These are phyloP conservation scores for Phasia obesa DNA, from an alignment of 2,888 invertebrate genomes.

Conservation along the genomic window DNA sequence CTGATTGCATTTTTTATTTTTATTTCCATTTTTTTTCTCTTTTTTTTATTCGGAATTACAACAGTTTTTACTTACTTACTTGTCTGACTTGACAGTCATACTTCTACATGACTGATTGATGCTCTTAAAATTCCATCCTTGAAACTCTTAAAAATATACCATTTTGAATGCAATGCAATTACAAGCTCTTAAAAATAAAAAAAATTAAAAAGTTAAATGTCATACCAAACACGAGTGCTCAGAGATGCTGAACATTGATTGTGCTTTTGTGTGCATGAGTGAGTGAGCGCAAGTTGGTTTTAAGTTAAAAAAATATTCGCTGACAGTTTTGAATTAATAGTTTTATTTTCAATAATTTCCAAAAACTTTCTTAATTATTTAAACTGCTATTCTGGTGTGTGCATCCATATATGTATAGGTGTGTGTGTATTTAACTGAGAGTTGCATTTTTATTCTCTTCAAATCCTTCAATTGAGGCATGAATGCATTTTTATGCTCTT, in stretches of 20 bases:
- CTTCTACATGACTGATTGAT: conserved; percentile 32
- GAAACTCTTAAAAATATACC: conserved; percentile 43
- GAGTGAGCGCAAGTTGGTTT: neutral
- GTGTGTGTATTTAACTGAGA: neutral
- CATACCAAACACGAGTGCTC: neutral
- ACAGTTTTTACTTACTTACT: neutral
- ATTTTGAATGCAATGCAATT: conserved; percentile 38
- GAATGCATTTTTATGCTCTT: conserved; percentile 46
- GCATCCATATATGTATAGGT: neutral
- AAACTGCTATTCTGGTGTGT: neutral
- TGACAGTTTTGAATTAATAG: neutral
- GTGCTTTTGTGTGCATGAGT: conserved; percentile 1
- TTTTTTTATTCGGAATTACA: neutral
- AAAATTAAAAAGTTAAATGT: conserved; percentile 12
- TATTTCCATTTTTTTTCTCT: neutral
- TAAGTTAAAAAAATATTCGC: neutral
- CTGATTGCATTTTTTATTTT: conserved; percentile 47
- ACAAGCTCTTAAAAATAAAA: conserved; percentile 48
- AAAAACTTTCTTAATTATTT: neutral
- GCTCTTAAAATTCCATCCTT: conserved; percentile 47
- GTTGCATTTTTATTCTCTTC: conserved; percentile 48
- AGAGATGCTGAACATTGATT: conserved; percentile 32
- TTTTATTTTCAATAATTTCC: neutral
- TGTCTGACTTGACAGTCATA: conserved; percentile 6
- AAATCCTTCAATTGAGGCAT: conserved; percentile 10